Evolutionary conservation across 2,888 invertebrate genomes (phyloP).

Genomic region (Notocelia uddmanniana): DNA sequence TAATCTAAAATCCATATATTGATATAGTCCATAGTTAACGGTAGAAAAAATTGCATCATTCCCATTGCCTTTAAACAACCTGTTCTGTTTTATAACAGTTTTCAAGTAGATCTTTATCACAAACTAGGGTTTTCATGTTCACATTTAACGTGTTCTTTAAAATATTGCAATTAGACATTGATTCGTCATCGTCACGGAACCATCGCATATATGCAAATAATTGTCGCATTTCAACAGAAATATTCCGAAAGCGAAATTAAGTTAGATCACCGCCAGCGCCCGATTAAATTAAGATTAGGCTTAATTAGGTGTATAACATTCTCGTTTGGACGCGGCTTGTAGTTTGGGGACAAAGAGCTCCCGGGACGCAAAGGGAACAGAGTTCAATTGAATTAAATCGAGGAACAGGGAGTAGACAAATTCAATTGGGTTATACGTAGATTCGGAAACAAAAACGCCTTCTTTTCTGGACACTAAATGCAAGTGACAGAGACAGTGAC

Average conservation of each 20-base stretch:
- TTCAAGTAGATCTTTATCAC: not conserved
- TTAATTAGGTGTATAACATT: conserved; percentile 18
- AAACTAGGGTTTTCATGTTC: not conserved
- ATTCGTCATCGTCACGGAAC: not conserved
- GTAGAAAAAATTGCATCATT: not conserved
- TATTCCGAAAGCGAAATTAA: conserved; percentile 1
- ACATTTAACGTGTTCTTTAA: not conserved
- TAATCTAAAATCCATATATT: conserved; percentile 9
- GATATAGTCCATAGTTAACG: not conserved
- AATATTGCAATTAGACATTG: not conserved
- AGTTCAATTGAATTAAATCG: conserved; percentile 18
- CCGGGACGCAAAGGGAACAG: conserved; percentile 21
- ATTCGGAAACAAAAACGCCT: no score
- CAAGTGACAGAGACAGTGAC: no score
- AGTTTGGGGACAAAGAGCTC: conserved; percentile 3
- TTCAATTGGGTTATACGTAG: no score
- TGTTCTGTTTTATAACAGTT: conserved; percentile 2
- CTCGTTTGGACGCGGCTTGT: conserved; percentile 1
- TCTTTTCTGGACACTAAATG: no score
- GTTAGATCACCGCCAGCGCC: not conserved
- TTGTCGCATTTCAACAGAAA: not conserved
- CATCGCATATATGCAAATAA: not conserved
- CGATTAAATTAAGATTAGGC: conserved; percentile 9
- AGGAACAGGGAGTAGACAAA: not conserved
- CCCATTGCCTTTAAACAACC: not conserved